phyloP scores from a whole-genome alignment of 2,113 vertebrate species.

The Zootoca vivipara region DNA sequence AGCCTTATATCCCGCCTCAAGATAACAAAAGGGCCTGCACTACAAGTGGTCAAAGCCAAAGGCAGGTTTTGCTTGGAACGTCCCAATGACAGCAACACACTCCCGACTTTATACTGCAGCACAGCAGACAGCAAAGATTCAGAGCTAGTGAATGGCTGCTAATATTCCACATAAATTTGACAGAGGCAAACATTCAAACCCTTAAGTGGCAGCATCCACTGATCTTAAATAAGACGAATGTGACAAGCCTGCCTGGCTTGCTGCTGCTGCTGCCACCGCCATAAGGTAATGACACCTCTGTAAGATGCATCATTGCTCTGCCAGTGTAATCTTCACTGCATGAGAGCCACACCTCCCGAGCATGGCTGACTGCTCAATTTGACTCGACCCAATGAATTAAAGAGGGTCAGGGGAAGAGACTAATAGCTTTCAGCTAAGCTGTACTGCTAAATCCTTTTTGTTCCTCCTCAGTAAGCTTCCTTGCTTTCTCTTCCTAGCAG shows the following conservation, averaged over 20 bases:
- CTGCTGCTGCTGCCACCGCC: slow-evolving; percentile 28
- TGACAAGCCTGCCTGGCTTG: slow-evolving; percentile 31
- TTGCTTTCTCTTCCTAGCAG: slow-evolving; percentile 58
- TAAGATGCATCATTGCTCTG: slow-evolving; percentile 14
- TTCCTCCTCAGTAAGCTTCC: slow-evolving; percentile 60
- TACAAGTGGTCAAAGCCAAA: rapidly evolving
- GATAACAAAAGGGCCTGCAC: not conserved
- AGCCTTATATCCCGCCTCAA: not conserved
- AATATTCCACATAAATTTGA: not conserved
- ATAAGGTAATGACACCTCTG: slow-evolving; percentile 22
- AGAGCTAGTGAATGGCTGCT: not conserved
- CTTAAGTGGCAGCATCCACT: slow-evolving; percentile 8
- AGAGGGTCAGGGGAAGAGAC: slow-evolving; percentile 55
- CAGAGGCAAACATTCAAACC: slow-evolving; percentile 26
- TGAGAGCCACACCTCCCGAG: slow-evolving; percentile 53
- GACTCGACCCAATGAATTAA: slow-evolving; percentile 46
- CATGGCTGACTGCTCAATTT: slow-evolving; percentile 65
- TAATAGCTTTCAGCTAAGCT: slow-evolving; percentile 63
- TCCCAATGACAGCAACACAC: not conserved
- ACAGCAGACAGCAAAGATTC: not conserved
- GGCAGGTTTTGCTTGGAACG: not conserved
- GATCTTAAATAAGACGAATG: slow-evolving; percentile 19
- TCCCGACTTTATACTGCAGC: not conserved
- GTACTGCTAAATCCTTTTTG: slow-evolving; percentile 65
- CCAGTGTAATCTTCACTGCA: slow-evolving; percentile 10